Base-by-base conservation (phyloP, 2,113 vertebrate genomes). In the Engystomops pustulosus region DNA sequence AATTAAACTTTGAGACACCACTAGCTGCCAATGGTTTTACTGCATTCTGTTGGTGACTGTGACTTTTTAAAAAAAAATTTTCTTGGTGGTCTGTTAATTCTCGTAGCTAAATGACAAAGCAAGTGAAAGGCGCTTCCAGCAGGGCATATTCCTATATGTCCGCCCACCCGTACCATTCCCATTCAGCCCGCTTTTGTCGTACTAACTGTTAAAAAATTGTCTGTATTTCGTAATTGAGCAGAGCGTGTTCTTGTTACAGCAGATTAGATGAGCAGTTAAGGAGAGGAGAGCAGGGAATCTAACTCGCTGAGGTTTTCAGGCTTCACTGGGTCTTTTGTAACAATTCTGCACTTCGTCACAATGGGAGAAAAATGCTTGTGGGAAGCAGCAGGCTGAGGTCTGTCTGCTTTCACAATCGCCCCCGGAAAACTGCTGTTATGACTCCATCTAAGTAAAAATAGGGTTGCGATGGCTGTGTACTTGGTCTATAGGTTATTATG, bases 1-100 rank as follows among this genome's bases (percentile, higher is more conserved):
- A 96, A 95, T 96, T 95, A 95, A 95, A 96, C 95, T 96, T 95
- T 92, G 95, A 98, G 95, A 95, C 96, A 95, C 95, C 93, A 95
- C 91, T 93, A 90, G 91, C 95, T 96, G 96, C 95, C 95, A 92
- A 93, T 91, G 91, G 93, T 96, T 94, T 95, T 96, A 95, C 94
- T 93, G 95, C 94, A 94, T 96, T 96, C 95, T 91, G 91, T 93
- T 93, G 95, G 95, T 97, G 95, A 94, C 92, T 93, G 92, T 95
- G 92, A 93, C 94, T 93, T 90, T 95, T 95, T 95, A 32, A 67
- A 65, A 68, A 67, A 44, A 20, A 60, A 4, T 32, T 32, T 68
- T n/a, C 68, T n/a, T 38, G 94, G 93, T 96, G 94, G 94, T 95
- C 96, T 98, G 96, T 97, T 98, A 98, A 98, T 93, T 67, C 36